These are phyloP conservation scores for Reticulitermes speratus DNA, from an alignment of 1,140 invertebrate genomes.

Conservation along the genomic window DNA sequence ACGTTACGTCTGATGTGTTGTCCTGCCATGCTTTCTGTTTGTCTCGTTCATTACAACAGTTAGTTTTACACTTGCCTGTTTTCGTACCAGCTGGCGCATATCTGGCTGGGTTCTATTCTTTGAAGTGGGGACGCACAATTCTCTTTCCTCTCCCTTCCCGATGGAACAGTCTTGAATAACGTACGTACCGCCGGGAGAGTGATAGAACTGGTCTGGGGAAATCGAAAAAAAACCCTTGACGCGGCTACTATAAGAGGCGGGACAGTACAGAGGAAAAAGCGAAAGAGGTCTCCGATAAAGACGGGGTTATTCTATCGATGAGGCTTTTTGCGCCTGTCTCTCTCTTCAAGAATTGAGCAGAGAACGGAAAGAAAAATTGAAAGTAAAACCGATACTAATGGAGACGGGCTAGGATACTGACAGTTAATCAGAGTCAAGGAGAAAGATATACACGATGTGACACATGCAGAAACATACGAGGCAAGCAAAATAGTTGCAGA, in stretches of 20 bases:
- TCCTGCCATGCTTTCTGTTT: too few species aligned
- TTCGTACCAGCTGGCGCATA: background rate
- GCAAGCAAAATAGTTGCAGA: background rate
- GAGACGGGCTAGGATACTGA: background rate
- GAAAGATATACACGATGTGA: background rate
- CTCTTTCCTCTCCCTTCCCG: background rate
- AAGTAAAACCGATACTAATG: background rate
- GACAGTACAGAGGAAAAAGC: too few species aligned
- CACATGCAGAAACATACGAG: background rate
- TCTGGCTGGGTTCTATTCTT: background rate
- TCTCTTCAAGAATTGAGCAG: background rate
- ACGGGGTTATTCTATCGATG: conserved; percentile 4
- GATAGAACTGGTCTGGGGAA: background rate
- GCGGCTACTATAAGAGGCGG: background rate
- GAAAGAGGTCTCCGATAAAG: background rate
- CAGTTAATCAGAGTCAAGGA: background rate
- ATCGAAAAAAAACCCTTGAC: background rate
- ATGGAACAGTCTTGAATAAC: background rate
- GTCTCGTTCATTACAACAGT: background rate
- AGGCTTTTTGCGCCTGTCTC: background rate
- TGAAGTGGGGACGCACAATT: background rate
- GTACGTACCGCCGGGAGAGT: background rate
- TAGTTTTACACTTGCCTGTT: background rate
- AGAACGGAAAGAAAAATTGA: background rate
- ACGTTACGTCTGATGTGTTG: too few species aligned